Percentiles rank a stretch among this genome's conserved stretches.
phyloP scores from a whole-genome alignment of 2,797 vertebrate species.

The Poeciliopsis presidionis region DNA sequence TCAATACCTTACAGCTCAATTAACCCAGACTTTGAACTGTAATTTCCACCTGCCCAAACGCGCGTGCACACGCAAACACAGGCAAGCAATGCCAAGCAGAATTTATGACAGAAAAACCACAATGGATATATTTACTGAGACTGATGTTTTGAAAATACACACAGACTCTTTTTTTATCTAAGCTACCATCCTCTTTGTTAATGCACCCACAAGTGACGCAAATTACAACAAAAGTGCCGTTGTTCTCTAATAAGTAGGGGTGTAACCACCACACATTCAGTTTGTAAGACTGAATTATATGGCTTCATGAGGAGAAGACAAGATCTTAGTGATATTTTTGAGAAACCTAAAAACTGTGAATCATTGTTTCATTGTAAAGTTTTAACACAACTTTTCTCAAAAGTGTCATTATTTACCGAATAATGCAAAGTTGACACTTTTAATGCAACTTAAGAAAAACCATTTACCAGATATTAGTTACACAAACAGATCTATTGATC shows the following conservation, averaged over 20 bases:
- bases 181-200: not conserved
- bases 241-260: not conserved
- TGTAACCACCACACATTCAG: not conserved
- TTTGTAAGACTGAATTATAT: not conserved
- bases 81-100: not conserved
- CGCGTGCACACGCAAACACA: not conserved
- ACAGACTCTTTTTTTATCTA: not conserved
- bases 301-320: not conserved
- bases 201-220: not conserved
- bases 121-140: not conserved
- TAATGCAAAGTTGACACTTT: no score
- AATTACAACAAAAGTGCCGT: not conserved
- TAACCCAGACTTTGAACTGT: constrained; percentile 49
- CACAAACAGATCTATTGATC: not conserved
- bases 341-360: not conserved
- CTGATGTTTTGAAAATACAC: not conserved
- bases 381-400: no score
- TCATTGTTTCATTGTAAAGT: not conserved
- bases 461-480: not conserved
- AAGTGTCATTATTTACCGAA: no score
- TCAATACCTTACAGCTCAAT: constrained; percentile 73
- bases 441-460: constrained; percentile 7
- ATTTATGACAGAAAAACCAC: not conserved
- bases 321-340: not conserved
- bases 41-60: constrained; percentile 12